Evolutionary conservation across 2,113 vertebrate genomes (phyloP), one percentile per base, ranked within the genome.

Genomic region (rabbit (Oryctolagus cuniculus)): DNA sequence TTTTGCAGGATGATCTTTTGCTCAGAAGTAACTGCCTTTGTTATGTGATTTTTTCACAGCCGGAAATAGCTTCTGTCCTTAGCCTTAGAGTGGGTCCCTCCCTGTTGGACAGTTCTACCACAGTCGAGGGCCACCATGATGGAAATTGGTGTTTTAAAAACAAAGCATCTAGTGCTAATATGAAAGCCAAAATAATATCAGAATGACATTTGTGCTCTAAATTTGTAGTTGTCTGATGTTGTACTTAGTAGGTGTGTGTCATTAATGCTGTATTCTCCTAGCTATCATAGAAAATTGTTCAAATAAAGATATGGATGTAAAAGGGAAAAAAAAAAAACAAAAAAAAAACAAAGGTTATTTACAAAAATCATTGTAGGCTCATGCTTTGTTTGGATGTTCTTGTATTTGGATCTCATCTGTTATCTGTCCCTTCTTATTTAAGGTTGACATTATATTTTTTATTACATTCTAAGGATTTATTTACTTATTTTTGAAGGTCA

Each of bases 261-360:
- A 97, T 98, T 98, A 98, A 98, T 98, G 97, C 98, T 99, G 98
- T 98, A 98, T 97, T 98, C 97, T 98, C 98, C 98, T 99, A 98
- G 98, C 98, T 99, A 98, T 99, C 97, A 98, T 98, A 97, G 97
- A 98, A 98, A 98, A 98, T 97, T 98, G 98, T 99, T 98, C 98
- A 98, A 99, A 99, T 98, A 99, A 99, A 99, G 98, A 98, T 99
- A 98, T 97, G 95, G 98, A 98, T 98, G 97, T 98, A 98, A 96
- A 98, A 97, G 3, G 53, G 95, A n/a, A n/a, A n/a, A n/a, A n/a
- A n/a, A n/a, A n/a, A n/a, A n/a, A n/a, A n/a, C n/a, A n/a, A n/a
- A n/a, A n/a, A n/a, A n/a, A n/a, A n/a, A n/a, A n/a, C 19, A 38
- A 12, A 34, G 44, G 78, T 55, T 29, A 17, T 53, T 61, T 9